Conservation (phyloP, 2,888 invertebrate genomes). For the Amaurobius ferox region DNA sequence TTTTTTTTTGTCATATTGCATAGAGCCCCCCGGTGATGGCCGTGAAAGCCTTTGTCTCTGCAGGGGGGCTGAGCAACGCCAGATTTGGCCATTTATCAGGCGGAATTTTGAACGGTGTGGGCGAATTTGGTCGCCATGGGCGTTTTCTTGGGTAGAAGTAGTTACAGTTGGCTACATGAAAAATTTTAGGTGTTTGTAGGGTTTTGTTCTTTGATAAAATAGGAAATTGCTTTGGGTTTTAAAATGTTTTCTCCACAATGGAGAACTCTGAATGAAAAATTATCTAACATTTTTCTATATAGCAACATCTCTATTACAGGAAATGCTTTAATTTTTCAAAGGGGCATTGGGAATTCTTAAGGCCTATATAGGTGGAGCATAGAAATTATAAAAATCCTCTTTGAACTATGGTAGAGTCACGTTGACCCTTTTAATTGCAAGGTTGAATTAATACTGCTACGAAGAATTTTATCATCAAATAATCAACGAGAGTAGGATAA, state of each 20-base stretch:
- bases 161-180: not conserved
- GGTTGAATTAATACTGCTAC: no score
- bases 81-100: conserved; percentile 68
- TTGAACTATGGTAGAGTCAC: no score
- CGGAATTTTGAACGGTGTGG: conserved; percentile 34
- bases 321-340: no score
- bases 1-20: conserved; percentile 40
- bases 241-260: not conserved
- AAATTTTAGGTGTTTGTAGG: not conserved
- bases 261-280: not conserved
- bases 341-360: no score
- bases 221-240: not conserved
- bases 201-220: not conserved
- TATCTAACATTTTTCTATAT: no score
- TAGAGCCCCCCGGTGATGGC: conserved; percentile 33
- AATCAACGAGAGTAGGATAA: no score
- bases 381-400: no score
- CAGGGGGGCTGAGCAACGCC: conserved; percentile 21
- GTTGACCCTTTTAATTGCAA: no score
- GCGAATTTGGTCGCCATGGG: conserved; percentile 30
- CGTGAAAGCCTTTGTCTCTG: conserved; percentile 39
- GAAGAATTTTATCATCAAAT: no score
- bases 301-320: no score
- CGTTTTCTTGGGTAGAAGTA: not conserved
- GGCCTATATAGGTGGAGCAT: no score